Evolutionary conservation across 2,113 vertebrate genomes (phyloP), one percentile per base, ranked within the genome.

Genomic region (Scomber colias): DNA sequence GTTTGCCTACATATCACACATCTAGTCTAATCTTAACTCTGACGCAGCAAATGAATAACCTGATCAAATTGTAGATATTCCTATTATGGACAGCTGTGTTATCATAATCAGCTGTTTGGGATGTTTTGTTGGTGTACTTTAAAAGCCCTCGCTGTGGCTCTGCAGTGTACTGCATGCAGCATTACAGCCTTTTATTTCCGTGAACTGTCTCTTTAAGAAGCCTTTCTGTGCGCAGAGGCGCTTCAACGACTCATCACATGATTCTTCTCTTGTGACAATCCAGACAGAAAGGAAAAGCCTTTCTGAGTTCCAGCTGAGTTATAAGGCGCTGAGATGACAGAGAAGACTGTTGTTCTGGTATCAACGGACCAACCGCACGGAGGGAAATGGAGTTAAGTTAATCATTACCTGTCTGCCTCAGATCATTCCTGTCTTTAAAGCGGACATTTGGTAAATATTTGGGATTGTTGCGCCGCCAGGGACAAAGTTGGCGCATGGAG

Each of bases 251-350:
- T 19, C 85, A 17, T 94, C 96, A 97, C 96, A 93, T 97, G 97
- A 95, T 92, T 85, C 71, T 56, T 91, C 95, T 96, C 96, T 96
- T 95, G 96, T 95, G 95, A 96, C 95, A 85, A 90, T 90, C 90
- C 82, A 80, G 90, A 86, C 87, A 92, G 83, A 87, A 90, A 92
- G 82, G 75, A 79, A 79, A 87, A 89, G 79, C 87, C 73, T 82
- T 46, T 63, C 40, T 59, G 75, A 90, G 85, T 91, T 92, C 81
- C 61, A 70, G n/a, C 65, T 54, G 89, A 94, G 78, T 93, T 92
- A 11, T 8, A n/a, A 13, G 71, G 17, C 5, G 45, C 72, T 66
- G 76, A 13, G 77, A 85, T 82, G 88, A 83, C 68, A 76, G 24
- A 71, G 17, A 21, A 21, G 15, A 30, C 46, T 70, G 63, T 73